Percentiles rank a stretch among this genome's conserved stretches.
Conservation (phyloP, 2,888 invertebrate species). For the Tinea trinotella region DNA sequence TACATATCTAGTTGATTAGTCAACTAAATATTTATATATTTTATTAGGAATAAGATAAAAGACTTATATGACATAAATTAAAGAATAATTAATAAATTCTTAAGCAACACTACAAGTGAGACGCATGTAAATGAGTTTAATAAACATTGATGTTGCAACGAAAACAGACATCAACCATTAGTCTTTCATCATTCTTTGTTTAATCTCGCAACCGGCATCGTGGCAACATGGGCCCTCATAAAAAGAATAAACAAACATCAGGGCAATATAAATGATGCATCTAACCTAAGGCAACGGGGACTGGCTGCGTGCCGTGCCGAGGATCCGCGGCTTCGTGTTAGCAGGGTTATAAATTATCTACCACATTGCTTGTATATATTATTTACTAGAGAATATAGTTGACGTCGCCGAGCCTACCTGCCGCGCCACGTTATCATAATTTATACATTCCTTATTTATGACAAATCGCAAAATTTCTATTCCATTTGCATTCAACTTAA, state of each 20-base stretch:
- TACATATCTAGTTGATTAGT: neutral
- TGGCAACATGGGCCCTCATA: constrained; percentile 43
- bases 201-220: constrained; percentile 52
- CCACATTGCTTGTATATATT: constrained; percentile 51
- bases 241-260: constrained; percentile 63
- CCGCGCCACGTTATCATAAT: constrained; percentile 52
- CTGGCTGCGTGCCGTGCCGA: constrained; percentile 35
- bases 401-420: constrained; percentile 47
- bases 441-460: constrained; percentile 41
- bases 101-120: constrained; percentile 24
- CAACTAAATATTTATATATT: neutral
- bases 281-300: constrained; percentile 59
- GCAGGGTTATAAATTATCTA: constrained; percentile 60
- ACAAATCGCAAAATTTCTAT: constrained; percentile 21
- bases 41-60: neutral
- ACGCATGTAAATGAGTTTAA: constrained; percentile 58
- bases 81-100: neutral
- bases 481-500: constrained; percentile 4
- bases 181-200: constrained; percentile 66
- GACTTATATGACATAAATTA: neutral
- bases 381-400: constrained; percentile 61
- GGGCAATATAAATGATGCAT: constrained; percentile 68
- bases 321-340: constrained; percentile 47
- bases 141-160: constrained; percentile 57
- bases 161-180: constrained; percentile 59